Base-by-base conservation (phyloP, 2,113 vertebrate genomes). In the Nerophis ophidion region DNA sequence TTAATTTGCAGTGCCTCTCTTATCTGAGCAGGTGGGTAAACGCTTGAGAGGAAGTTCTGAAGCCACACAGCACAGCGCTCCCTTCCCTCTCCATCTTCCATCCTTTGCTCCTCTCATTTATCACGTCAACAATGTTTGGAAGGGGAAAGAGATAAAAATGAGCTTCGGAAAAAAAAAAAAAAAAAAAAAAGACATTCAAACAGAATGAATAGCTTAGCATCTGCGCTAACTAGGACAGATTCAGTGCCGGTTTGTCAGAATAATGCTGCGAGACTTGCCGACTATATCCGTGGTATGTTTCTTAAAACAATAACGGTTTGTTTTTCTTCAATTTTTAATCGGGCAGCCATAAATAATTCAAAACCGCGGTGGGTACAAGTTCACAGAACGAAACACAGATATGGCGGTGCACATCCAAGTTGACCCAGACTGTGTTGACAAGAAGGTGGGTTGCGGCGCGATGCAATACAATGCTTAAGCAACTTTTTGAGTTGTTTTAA, bases 1-100 rank as follows among this genome's bases (percentile, higher is more conserved):
- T 87, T 89, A 78, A 89, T 90, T 90, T 87, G 87, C 87, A 83
- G 84, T 71, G 80, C 71, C 63, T 75, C 77, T 85, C 85, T 87
- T 90, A 86, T 89, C 87, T 73, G 76, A 61, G 76, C 76, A 76
- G 75, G 75, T 76, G 87, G 77, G 87, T 83, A 84, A 84, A 84
- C 79, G 79, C 81, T 68, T 66, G 58, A 71, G 72, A 72, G 65
- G 65, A 72, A 74, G 48, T 74, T 83, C 71, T 76, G 42, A 62
- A 74, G 70, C 78, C 58, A 65, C 73, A 74, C 64, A 76, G 61
- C 65, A 67, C 38, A 61, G 59, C 34, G 54, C 1, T 35, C 58
- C 51, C 61, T 50, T 61, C 53, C 58, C 59, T 64, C 68, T 71
- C 63, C 59, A 62, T 83, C 79, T 72, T 74, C 76, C 68, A 69